phyloP scores from a whole-genome alignment of 2,113 vertebrate genomes.

The Athene noctua region DNA sequence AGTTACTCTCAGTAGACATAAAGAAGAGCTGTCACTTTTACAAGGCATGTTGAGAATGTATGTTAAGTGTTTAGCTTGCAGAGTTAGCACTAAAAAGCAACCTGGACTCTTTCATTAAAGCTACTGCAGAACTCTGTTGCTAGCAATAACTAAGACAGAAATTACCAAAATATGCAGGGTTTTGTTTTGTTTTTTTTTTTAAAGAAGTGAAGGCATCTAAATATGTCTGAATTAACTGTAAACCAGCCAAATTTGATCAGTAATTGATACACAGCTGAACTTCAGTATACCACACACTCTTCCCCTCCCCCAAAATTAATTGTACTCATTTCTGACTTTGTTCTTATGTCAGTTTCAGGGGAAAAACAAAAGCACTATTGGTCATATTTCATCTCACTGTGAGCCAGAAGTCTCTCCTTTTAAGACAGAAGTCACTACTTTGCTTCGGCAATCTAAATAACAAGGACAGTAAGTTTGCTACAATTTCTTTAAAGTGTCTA shows the following conservation, averaged over 20 bases:
- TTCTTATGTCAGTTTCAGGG: background rate
- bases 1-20: background rate
- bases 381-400: background rate
- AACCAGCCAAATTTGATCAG: background rate
- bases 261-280: background rate
- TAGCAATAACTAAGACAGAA: background rate
- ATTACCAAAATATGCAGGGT: background rate
- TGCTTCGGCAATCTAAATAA: background rate
- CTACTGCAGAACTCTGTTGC: background rate
- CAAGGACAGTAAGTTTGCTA: background rate
- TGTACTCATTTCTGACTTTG: background rate
- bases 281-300: background rate
- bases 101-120: background rate
- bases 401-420: background rate
- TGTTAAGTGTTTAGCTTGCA: background rate
- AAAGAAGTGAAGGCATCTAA: background rate
- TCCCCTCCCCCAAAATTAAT: background rate
- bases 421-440: background rate
- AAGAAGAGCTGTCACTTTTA: background rate
- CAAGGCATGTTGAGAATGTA: background rate
- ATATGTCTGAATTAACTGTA: background rate
- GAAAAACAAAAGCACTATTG: background rate
- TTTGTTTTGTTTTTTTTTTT: no score
- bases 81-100: background rate
- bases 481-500: background rate